A percentile compares a stretch with the other conserved stretches of the same genome.
Evolutionary conservation across 1,140 invertebrate genomes (phyloP).

Genomic region (Lamellibrachia luymesi): DNA sequence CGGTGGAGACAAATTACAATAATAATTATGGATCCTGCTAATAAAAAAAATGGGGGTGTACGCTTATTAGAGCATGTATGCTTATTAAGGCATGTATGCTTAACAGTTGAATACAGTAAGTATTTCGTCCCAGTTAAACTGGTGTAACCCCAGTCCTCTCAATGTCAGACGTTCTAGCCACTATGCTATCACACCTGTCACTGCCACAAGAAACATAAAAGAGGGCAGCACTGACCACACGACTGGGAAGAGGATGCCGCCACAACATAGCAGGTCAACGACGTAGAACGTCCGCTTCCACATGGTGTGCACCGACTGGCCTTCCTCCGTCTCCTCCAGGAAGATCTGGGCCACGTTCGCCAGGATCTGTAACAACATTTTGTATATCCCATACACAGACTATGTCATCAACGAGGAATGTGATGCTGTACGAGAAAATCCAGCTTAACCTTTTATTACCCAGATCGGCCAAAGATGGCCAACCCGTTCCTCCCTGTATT

Average conservation of each 20-base stretch:
- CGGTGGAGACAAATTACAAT: too few species aligned
- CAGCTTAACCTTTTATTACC: too few species aligned
- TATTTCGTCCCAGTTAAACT: background rate
- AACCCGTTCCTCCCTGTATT: too few species aligned
- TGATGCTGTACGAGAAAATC: too few species aligned
- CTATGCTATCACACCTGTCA: background rate
- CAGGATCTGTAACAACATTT: background rate
- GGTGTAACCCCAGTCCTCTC: constrained; percentile 7
- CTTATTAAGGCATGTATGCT: too few species aligned
- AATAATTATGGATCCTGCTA: too few species aligned
- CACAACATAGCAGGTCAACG: constrained; percentile 93
- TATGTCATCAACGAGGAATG: background rate
- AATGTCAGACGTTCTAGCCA: background rate
- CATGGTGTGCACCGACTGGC: constrained; percentile 80
- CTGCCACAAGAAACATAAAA: background rate
- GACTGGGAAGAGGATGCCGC: constrained; percentile 95
- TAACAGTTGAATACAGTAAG: background rate
- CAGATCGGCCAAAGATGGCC: too few species aligned
- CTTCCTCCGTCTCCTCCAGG: constrained; percentile 95
- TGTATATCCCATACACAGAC: too few species aligned
- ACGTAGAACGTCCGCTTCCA: constrained; percentile 93
- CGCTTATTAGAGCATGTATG: too few species aligned
- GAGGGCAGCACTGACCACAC: constrained; percentile 65
- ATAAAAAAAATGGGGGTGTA: too few species aligned
- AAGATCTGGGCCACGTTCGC: constrained; percentile 97